These are phyloP conservation scores for Spilarctia lutea DNA, from an alignment of 2,888 invertebrate species.

Conservation along the genomic window DNA sequence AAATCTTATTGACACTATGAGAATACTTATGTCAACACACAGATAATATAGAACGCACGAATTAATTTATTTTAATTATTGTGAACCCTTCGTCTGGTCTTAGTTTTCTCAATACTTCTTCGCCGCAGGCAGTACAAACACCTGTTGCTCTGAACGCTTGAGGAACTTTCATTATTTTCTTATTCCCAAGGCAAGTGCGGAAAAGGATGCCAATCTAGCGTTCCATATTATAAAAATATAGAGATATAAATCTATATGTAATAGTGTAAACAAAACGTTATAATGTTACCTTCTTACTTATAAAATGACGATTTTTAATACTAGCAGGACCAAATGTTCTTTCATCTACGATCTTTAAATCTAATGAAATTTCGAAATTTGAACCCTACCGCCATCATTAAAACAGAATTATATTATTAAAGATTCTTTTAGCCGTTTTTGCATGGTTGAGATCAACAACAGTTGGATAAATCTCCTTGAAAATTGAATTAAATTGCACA, in stretches of 20 bases:
- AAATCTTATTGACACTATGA: too few relatives aligned
- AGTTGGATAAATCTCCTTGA: too few relatives aligned
- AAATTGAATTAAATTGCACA: too few relatives aligned
- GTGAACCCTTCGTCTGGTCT: neutral
- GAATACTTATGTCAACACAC: neutral
- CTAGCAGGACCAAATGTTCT: neutral
- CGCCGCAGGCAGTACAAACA: conserved; percentile 40
- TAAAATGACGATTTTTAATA: neutral
- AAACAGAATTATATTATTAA: too few relatives aligned
- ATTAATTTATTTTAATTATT: conserved; percentile 2
- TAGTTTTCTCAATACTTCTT: conserved; percentile 34
- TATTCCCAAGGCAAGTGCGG: conserved; percentile 31
- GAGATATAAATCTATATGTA: conserved; percentile 9
- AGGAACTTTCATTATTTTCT: conserved; percentile 40
- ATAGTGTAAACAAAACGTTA: neutral
- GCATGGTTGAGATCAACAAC: too few relatives aligned
- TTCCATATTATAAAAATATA: conserved; percentile 28
- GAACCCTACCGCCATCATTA: too few relatives aligned
- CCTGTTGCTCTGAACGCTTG: conserved; percentile 45
- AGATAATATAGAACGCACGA: neutral
- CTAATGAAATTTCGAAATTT: neutral
- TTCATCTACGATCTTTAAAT: neutral
- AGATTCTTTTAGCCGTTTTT: too few relatives aligned
- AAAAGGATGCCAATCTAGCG: conserved; percentile 24
- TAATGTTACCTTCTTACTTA: neutral